Evolutionary conservation across 2,113 vertebrate species (phyloP).

Genomic region (Clarias macrocephalus): DNA sequence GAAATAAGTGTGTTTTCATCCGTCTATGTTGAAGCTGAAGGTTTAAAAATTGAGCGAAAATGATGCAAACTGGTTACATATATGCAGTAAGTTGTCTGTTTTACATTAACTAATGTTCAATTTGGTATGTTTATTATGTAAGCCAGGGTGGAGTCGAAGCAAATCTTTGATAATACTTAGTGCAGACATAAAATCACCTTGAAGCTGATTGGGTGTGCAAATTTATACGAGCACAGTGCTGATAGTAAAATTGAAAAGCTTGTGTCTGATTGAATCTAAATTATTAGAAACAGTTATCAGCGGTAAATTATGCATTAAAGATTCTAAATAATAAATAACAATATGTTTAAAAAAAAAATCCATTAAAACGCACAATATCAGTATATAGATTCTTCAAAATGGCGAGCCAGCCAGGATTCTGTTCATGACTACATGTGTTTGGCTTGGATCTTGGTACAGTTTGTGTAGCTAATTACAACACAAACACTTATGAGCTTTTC

Average conservation of each 20-base stretch:
- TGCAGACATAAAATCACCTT: not conserved
- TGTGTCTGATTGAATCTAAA: not conserved
- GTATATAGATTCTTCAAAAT: not conserved
- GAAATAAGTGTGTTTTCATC: not conserved
- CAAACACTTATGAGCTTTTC: not conserved
- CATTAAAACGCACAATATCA: no score
- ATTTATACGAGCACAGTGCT: not conserved
- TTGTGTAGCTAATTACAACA: not conserved
- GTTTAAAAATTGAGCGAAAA: not conserved
- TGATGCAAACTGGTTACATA: not conserved
- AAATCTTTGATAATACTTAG: not conserved
- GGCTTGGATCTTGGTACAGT: not conserved
- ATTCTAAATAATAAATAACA: not conserved
- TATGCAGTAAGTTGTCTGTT: not conserved
- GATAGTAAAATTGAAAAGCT: not conserved
- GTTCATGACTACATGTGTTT: not conserved
- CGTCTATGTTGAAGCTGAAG: not conserved
- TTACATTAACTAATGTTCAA: not conserved
- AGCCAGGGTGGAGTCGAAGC: not conserved
- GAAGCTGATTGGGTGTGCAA: not conserved
- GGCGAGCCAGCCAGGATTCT: slow-evolving; percentile 11
- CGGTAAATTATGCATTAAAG: not conserved
- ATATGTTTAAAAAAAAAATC: not conserved
- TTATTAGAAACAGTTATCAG: not conserved
- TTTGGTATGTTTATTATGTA: not conserved